Conservation (phyloP, 2,797 vertebrate species). For the Chlorospingus flavigularis region DNA sequence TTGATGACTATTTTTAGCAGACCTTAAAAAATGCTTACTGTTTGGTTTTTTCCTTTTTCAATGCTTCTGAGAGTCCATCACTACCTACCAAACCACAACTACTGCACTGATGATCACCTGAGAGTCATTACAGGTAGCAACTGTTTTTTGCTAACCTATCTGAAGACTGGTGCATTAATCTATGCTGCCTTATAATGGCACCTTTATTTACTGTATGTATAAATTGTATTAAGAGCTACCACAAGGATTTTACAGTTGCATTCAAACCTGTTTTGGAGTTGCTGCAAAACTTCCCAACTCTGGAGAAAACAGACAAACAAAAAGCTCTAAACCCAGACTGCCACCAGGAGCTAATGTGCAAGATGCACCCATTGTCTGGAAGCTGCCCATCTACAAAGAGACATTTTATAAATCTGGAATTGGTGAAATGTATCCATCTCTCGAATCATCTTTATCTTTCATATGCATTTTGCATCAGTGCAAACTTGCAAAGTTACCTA, state of each 20-base stretch:
- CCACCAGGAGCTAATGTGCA: neutral
- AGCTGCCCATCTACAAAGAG: neutral
- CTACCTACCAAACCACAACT: neutral
- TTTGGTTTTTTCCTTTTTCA: neutral
- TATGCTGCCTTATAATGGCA: neutral
- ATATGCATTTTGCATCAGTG: neutral
- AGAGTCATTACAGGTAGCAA: neutral
- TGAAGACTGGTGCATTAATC: neutral
- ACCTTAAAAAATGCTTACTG: neutral
- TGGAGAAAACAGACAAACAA: neutral
- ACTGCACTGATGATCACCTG: neutral
- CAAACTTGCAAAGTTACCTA: neutral
- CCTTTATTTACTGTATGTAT: neutral
- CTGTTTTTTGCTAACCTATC: neutral
- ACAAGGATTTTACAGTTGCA: neutral
- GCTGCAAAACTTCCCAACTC: neutral
- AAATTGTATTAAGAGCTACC: neutral
- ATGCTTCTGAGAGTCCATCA: neutral
- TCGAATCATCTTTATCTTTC: neutral
- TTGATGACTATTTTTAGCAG: neutral
- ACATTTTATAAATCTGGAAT: neutral
- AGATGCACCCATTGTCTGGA: neutral
- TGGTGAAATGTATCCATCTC: neutral
- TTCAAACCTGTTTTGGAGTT: neutral
- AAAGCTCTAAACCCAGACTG: neutral